Evolutionary conservation across 2,797 vertebrate genomes (phyloP).

Genomic region (Siniperca scherzeri): DNA sequence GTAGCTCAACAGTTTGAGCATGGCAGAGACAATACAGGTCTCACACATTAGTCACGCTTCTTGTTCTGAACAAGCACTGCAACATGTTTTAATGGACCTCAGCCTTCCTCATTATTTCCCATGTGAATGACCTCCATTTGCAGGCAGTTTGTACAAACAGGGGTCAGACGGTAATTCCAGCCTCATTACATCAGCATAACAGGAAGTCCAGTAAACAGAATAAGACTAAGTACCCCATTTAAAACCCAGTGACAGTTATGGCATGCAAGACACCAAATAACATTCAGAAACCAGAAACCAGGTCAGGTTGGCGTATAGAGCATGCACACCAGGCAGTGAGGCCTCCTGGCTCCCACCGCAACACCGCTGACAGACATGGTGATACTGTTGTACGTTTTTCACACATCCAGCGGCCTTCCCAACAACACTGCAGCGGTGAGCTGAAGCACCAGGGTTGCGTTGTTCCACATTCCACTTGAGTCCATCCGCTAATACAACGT

Average conservation of each 20-base stretch:
- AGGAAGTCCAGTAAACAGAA: slow-evolving; percentile 75
- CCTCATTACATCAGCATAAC: slow-evolving; percentile 73
- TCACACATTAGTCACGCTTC: slow-evolving; percentile 23
- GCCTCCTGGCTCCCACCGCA: slow-evolving; percentile 12
- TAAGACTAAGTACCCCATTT: slow-evolving; percentile 73
- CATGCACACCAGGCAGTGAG: slow-evolving; percentile 7
- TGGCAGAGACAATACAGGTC: slow-evolving; percentile 15
- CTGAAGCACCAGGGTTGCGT: slow-evolving; percentile 4
- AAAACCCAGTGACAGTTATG: slow-evolving; percentile 70
- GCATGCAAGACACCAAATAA: slow-evolving; percentile 45
- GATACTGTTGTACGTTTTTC: slow-evolving; percentile 10
- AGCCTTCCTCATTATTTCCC: slow-evolving; percentile 54
- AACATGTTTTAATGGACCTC: slow-evolving; percentile 54
- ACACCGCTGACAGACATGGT: neutral
- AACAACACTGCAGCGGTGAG: neutral
- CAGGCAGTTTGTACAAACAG: slow-evolving; percentile 53
- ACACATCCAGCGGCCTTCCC: slow-evolving; percentile 15
- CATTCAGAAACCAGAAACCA: slow-evolving; percentile 47
- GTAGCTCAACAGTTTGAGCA: slow-evolving; percentile 20
- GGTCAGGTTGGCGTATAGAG: slow-evolving; percentile 50
- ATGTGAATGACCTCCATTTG: slow-evolving; percentile 65
- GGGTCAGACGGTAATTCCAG: slow-evolving; percentile 71
- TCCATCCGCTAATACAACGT: slow-evolving; percentile 49
- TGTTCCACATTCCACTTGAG: slow-evolving; percentile 48
- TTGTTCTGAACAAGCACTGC: slow-evolving; percentile 33